phyloP scores from a whole-genome alignment of 92 coral and sea anemone species.

The Galaxea fascicularis region DNA sequence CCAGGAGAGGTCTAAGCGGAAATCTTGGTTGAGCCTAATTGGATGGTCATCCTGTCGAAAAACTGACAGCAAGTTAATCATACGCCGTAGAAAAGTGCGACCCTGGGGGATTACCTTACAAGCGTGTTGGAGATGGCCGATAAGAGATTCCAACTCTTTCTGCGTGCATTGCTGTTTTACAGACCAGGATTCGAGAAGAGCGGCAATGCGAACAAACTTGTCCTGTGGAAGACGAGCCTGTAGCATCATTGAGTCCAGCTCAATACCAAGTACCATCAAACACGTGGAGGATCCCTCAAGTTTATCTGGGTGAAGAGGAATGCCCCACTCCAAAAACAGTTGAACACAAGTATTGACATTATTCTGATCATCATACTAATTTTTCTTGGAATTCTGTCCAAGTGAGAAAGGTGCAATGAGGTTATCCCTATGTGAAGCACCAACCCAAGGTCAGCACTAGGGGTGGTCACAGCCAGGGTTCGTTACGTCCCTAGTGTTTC shows the following conservation, averaged over 20 bases:
- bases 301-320: constrained; percentile 40
- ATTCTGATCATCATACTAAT: too few species aligned
- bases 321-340: constrained; percentile 1
- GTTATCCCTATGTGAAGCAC: too few species aligned
- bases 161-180: neutral
- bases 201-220: neutral
- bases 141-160: constrained; percentile 5
- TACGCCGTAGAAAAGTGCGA: constrained; percentile 28
- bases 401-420: too few species aligned
- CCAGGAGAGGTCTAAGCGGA: too few species aligned
- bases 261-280: constrained; percentile 14
- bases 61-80: constrained; percentile 12
- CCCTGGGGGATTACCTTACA: constrained; percentile 32
- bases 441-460: too few species aligned
- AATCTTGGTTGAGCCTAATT: too few species aligned
- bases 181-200: constrained; percentile 9
- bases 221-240: constrained; percentile 14
- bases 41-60: neutral
- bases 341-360: constrained; percentile 1
- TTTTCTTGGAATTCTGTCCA: too few species aligned
- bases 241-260: constrained; percentile 9
- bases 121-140: constrained; percentile 24
- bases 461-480: too few species aligned
- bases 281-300: neutral
- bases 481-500: too few species aligned